Percentiles rank a stretch among this genome's conserved stretches.
These are phyloP conservation scores for Willowsia nigromaculata DNA, from an alignment of 2,888 invertebrate genomes.

Conservation along the genomic window DNA sequence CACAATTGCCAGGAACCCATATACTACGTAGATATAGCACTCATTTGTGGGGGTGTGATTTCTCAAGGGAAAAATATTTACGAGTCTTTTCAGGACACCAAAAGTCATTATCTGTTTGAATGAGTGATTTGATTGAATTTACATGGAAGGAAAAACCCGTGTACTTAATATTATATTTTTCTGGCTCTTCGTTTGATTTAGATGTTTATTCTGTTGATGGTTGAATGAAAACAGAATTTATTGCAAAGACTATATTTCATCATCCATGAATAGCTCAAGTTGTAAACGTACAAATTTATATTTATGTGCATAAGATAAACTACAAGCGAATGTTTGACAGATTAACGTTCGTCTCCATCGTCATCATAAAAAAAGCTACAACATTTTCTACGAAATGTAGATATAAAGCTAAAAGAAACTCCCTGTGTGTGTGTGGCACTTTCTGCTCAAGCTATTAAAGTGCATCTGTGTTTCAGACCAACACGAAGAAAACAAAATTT, in stretches of 20 bases:
- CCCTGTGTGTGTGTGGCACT: slow-evolving; percentile 50
- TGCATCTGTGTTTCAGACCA: slow-evolving; percentile 42
- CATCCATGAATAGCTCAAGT: slow-evolving; percentile 2
- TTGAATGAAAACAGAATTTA: not conserved
- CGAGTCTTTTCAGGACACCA: slow-evolving; percentile 39
- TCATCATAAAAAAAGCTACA: not conserved
- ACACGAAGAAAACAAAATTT: slow-evolving; percentile 46
- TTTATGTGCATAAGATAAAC: not conserved
- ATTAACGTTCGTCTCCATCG: slow-evolving; percentile 6
- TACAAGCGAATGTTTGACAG: not conserved
- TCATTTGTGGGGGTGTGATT: slow-evolving; percentile 15
- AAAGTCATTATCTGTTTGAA: slow-evolving; percentile 59
- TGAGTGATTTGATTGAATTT: slow-evolving; percentile 55
- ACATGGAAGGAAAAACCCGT: not conserved
- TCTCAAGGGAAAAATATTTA: slow-evolving; percentile 45
- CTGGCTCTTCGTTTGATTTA: slow-evolving; percentile 5
- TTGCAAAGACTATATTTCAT: slow-evolving; percentile 34
- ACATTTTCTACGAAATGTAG: not conserved
- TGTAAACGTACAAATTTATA: slow-evolving; percentile 17
- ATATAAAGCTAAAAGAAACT: not conserved
- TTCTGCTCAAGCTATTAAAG: slow-evolving; percentile 35
- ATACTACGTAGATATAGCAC: no score
- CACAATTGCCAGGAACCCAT: no score
- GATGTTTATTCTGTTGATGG: slow-evolving; percentile 30
- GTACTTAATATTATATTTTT: not conserved